A percentile compares a stretch with the other conserved stretches of the same genome.
Evolutionary conservation across 2,888 invertebrate species (phyloP).

Genomic region (Nemapogon koenigi): DNA sequence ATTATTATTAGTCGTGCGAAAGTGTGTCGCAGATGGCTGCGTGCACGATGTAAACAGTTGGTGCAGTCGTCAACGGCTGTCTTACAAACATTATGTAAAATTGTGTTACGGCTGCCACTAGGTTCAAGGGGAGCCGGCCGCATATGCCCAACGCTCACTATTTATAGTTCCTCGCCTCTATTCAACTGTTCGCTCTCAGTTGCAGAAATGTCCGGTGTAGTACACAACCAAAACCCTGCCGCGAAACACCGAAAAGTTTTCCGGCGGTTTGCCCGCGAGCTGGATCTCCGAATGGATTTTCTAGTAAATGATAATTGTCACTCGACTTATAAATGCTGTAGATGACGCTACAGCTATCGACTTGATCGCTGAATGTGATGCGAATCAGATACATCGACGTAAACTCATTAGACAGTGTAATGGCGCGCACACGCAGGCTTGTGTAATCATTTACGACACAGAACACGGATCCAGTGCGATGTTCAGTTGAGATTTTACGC

Average conservation of each 20-base stretch:
- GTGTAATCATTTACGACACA: conserved; percentile 46
- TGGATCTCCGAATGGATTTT: conserved; percentile 20
- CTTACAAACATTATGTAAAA: conserved; percentile 3
- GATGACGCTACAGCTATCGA: no score
- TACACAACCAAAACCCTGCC: conserved; percentile 40
- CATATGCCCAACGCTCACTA: conserved; percentile 42
- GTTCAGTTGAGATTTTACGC: conserved; percentile 42
- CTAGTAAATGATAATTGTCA: no score
- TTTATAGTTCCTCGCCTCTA: conserved; percentile 56
- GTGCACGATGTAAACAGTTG: conserved; percentile 6
- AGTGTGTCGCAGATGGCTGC: conserved; percentile 7
- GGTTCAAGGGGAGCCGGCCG: conserved; percentile 63
- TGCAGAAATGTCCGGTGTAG: conserved; percentile 58
- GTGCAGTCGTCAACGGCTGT: conserved; percentile 8
- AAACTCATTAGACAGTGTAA: conserved; percentile 43
- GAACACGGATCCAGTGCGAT: conserved; percentile 32
- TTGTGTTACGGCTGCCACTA: conserved; percentile 26
- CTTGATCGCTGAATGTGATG: no score
- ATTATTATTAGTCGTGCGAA: no score
- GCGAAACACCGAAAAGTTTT: conserved; percentile 28
- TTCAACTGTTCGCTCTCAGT: conserved; percentile 42
- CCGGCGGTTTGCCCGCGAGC: conserved; percentile 25
- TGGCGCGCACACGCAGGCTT: conserved; percentile 39
- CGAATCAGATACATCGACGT: conserved; percentile 33
- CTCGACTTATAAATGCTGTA: no score